Conservation (phyloP, 2,888 invertebrate species). For the Formica aserva region DNA sequence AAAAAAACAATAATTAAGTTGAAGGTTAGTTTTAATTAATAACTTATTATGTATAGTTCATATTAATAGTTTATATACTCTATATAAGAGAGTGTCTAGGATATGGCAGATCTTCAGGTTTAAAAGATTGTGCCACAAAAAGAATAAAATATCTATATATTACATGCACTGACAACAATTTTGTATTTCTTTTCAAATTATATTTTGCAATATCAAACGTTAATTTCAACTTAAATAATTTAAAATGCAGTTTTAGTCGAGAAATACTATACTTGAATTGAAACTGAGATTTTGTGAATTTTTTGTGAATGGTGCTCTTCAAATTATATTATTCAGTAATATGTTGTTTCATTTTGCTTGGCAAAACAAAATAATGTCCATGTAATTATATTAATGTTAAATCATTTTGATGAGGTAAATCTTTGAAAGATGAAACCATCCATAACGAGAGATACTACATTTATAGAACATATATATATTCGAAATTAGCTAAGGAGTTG, state of each 20-base stretch:
- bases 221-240: conserved; percentile 13
- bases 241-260: not conserved
- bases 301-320: not conserved
- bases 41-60: conserved; percentile 8
- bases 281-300: not conserved
- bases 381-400: not conserved
- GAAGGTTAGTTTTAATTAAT: conserved; percentile 77
- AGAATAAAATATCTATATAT: not conserved
- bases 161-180: not conserved
- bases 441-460: not conserved
- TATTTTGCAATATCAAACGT: not conserved
- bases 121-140: not conserved
- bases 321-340: not conserved
- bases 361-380: not conserved
- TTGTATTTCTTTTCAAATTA: conserved; percentile 1
- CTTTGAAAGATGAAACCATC: not conserved
- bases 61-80: not conserved
- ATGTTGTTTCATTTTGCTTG: not conserved
- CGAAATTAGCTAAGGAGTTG: not conserved
- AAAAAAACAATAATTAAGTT: conserved; percentile 86
- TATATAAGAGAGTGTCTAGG: not conserved
- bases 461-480: not conserved
- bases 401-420: not conserved
- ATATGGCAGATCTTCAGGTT: not conserved
- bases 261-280: not conserved